Evolutionary conservation across 1,140 invertebrate species (phyloP), one percentile per base, ranked within the genome.

Genomic region (Bacillus rossius): DNA sequence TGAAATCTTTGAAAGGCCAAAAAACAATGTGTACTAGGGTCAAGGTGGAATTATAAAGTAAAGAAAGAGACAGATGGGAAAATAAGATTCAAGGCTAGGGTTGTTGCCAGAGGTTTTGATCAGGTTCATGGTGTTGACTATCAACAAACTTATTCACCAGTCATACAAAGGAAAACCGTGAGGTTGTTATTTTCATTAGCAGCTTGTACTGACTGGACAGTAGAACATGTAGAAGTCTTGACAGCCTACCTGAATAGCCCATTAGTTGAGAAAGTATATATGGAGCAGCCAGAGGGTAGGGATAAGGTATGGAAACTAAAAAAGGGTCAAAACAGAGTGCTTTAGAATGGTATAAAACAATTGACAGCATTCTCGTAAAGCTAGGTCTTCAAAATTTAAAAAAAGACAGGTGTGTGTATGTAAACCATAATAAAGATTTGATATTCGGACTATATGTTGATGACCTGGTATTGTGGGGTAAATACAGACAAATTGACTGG

Each of bases 91-190:
- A 76, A 77, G 62, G 75, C 75, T 19, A 56, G 74, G 26, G 55
- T 77, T 8, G 73, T 79, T 2, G 71, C 73, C 8, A 72, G 74
- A 58, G 74, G 78, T 4, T 77, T 69, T 64, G 60, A 54, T 13
- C 73, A 75, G 62, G 61, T 57, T 19, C 47, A 61, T 43, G 71
- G 70, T 49, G 53, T 63, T 41, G 69, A 74, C 61, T 76, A 71
- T 58, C 38, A 61, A 29, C 68, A 74, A 49, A 70, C 65, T 13
- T 76, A 72, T 64, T 64, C 69, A 5, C 69, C 68, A 52, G 69
- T 73, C 0, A 61, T 71, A 3, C 61, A 66, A 25, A 62, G 65
- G 61, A 62, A 65, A 48, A 68, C 71, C n/a, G 54, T 77, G 2
- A 60, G 75, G 61, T 13, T 71, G 4, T 59, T 78, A 23, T 59